A percentile compares a stretch with the other conserved stretches of the same genome.
Evolutionary conservation across 2,888 invertebrate genomes (phyloP).

Genomic region (Hemithea aestivaria): DNA sequence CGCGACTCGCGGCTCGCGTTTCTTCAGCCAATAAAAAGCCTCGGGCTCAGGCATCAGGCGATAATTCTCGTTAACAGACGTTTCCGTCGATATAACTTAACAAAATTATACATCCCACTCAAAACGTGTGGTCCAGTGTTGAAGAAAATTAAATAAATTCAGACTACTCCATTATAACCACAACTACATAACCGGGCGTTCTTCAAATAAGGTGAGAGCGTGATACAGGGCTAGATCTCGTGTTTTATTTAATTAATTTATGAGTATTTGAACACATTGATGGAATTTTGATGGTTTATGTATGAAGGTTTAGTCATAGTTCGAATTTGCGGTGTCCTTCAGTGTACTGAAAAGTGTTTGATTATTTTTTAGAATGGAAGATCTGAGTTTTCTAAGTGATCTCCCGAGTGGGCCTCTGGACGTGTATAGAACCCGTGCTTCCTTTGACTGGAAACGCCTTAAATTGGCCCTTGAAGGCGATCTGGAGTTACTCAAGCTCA

Average conservation of each 20-base stretch:
- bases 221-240: constrained; percentile 19
- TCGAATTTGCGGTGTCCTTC: constrained; percentile 33
- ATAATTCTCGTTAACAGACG: constrained; percentile 38
- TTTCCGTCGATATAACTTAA: constrained; percentile 32
- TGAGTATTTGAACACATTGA: constrained; percentile 23
- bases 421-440: constrained; percentile 86
- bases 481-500: constrained; percentile 83
- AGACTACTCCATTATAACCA: too few relatives aligned
- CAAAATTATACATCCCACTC: constrained; percentile 34
- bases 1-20: too few relatives aligned
- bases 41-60: constrained; percentile 23
- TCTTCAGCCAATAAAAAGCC: constrained; percentile 35
- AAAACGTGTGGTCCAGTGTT: constrained; percentile 24
- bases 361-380: constrained; percentile 62
- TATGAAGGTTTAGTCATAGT: constrained; percentile 44
- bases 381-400: constrained; percentile 82
- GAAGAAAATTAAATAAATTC: too few relatives aligned
- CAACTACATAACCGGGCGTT: constrained; percentile 6
- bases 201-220: constrained; percentile 47
- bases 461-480: constrained; percentile 89
- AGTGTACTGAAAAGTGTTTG: constrained; percentile 29
- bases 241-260: constrained; percentile 31
- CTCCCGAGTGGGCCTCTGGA: constrained; percentile 88
- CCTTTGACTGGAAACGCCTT: constrained; percentile 93
- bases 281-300: constrained; percentile 43